phyloP scores from a whole-genome alignment of 2,113 vertebrate species.

The Corydoras sp. region DNA sequence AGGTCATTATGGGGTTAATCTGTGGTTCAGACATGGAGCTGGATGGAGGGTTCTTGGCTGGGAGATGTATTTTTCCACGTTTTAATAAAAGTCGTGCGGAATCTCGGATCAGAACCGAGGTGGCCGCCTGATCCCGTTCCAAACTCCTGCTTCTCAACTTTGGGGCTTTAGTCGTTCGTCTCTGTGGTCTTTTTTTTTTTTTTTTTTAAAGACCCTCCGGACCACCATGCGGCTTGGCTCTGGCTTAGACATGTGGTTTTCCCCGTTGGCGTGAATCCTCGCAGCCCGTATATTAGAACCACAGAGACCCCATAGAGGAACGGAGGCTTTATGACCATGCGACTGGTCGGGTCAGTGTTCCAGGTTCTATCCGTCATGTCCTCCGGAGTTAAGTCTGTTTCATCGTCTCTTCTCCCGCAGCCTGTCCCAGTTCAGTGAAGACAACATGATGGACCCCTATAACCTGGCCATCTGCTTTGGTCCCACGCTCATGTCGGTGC shows the following conservation, averaged over 20 bases:
- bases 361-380: not conserved
- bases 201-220: constrained; percentile 36
- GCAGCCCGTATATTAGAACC: constrained; percentile 19
- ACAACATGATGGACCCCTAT: constrained; percentile 99
- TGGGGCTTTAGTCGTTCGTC: not conserved
- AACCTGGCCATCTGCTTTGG: constrained; percentile 98
- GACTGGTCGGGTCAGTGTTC: not conserved
- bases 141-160: constrained; percentile 1
- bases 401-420: constrained; percentile 50
- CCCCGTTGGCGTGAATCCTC: constrained; percentile 11
- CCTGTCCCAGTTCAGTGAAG: constrained; percentile 96
- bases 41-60: no score
- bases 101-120: not conserved
- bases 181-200: constrained; percentile 1
- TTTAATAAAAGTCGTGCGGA: not conserved
- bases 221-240: constrained; percentile 18
- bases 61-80: not conserved
- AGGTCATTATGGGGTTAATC: no score
- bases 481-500: constrained; percentile 94
- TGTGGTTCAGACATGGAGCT: no score
- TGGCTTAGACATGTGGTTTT: constrained; percentile 10
- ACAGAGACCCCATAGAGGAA: constrained; percentile 5
- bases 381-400: no score
- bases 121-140: not conserved
- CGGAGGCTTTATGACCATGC: no score